phyloP scores from a whole-genome alignment of 2,113 vertebrate genomes.

The Acinonyx jubatus region DNA sequence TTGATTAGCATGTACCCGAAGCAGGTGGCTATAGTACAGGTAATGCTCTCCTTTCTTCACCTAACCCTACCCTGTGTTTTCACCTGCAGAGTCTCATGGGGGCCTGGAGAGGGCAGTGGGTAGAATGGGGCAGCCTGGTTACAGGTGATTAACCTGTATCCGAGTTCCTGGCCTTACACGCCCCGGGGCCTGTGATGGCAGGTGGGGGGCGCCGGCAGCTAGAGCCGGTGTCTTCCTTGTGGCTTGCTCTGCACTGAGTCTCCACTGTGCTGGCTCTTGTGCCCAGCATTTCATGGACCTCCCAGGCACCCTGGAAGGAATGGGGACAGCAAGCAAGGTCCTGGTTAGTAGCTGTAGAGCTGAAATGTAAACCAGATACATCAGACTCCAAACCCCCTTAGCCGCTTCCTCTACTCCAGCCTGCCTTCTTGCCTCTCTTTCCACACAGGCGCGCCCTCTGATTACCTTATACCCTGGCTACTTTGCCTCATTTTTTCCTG shows the following conservation, averaged over 20 bases:
- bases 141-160: not conserved
- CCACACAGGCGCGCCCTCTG: not conserved
- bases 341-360: not conserved
- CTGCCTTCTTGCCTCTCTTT: not conserved
- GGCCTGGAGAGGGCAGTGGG: not conserved
- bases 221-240: not conserved
- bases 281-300: not conserved
- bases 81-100: accelerated
- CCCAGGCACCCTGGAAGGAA: not conserved
- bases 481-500: not conserved
- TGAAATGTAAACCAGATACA: not conserved
- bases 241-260: not conserved
- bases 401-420: not conserved
- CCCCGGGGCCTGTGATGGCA: not conserved
- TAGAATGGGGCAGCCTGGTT: not conserved
- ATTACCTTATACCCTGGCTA: not conserved
- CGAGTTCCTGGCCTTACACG: not conserved
- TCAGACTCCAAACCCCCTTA: not conserved
- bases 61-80: not conserved
- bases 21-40: not conserved
- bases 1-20: not conserved
- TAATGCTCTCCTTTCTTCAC: not conserved
- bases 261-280: not conserved
- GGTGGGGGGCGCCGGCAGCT: not conserved
- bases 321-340: not conserved